phyloP scores from a whole-genome alignment of 2,888 invertebrate genomes.

The Tholera decimalis region DNA sequence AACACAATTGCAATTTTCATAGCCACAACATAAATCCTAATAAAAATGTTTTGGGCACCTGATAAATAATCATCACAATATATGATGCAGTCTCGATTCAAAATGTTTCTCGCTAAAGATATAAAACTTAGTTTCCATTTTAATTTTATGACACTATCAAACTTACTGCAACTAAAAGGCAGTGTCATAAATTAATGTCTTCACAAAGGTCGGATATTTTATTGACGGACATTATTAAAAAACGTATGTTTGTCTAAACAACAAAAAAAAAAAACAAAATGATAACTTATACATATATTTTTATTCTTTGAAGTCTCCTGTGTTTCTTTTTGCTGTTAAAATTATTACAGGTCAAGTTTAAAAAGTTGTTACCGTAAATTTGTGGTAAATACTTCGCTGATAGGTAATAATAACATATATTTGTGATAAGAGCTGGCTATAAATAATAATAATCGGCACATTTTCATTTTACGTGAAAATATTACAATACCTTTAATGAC shows the following conservation, averaged over 20 bases:
- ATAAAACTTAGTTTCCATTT: conserved; percentile 68
- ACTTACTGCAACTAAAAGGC: conserved; percentile 61
- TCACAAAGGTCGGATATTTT: conserved; percentile 61
- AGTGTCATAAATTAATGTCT: conserved; percentile 61
- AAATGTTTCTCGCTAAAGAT: conserved; percentile 63
- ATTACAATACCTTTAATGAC: conserved; percentile 51
- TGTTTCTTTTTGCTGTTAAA: background rate
- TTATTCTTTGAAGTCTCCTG: conserved; percentile 1
- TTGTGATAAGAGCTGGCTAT: conserved; percentile 53
- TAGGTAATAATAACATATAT: conserved; percentile 36
- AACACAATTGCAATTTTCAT: conserved; percentile 16
- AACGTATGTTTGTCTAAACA: conserved; percentile 52
- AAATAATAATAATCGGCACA: conserved; percentile 52
- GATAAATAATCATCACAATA: conserved; percentile 63
- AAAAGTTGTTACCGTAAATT: conserved; percentile 37
- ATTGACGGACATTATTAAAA: conserved; percentile 56
- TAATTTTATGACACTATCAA: conserved; percentile 69
- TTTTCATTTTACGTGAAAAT: conserved; percentile 53
- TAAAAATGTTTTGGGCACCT: conserved; percentile 61
- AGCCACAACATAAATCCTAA: conserved; percentile 37
- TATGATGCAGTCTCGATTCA: conserved; percentile 54
- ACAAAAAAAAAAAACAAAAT: conserved; percentile 16
- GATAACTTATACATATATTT: conserved; percentile 7
- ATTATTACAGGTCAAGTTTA: conserved; percentile 11
- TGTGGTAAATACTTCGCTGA: conserved; percentile 39